Evolutionary conservation across 2,888 invertebrate genomes (phyloP).

Genomic region (Drosophila diplacantha): DNA sequence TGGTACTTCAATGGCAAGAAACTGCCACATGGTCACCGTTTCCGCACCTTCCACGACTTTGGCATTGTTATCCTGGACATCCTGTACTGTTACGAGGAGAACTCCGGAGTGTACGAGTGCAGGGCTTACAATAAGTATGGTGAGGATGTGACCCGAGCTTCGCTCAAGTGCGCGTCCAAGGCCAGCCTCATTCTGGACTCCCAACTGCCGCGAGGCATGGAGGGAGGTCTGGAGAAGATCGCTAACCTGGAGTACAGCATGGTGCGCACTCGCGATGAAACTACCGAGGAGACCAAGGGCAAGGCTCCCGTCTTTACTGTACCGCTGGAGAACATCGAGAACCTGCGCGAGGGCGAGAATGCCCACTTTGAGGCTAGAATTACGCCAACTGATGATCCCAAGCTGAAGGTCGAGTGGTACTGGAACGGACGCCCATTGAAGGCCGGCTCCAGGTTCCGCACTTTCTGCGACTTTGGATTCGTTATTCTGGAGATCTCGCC

Average conservation of each 20-base stretch:
- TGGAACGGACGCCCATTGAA: slow-evolving; percentile 94
- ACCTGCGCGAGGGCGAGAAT: slow-evolving; percentile 92
- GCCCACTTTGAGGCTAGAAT: slow-evolving; percentile 93
- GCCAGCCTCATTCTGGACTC: slow-evolving; percentile 93
- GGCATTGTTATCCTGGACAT: slow-evolving; percentile 97
- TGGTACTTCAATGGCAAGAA: slow-evolving; percentile 97
- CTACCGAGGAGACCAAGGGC: slow-evolving; percentile 85
- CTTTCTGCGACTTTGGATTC: slow-evolving; percentile 98
- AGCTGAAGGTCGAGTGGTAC: slow-evolving; percentile 95
- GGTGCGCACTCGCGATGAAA: slow-evolving; percentile 86
- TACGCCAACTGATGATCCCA: slow-evolving; percentile 93
- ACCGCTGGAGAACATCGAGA: slow-evolving; percentile 91
- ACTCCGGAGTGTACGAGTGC: slow-evolving; percentile 95
- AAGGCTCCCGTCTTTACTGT: slow-evolving; percentile 94
- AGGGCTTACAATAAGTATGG: slow-evolving; percentile 95
- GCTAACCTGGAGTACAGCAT: slow-evolving; percentile 94
- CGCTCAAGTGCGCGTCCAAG: slow-evolving; percentile 91
- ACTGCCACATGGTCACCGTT: slow-evolving; percentile 95
- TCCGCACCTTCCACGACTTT: slow-evolving; percentile 98
- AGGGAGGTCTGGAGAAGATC: slow-evolving; percentile 95
- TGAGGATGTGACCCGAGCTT: slow-evolving; percentile 90
- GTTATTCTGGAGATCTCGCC: slow-evolving; percentile 98
- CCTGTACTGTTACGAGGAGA: slow-evolving; percentile 96
- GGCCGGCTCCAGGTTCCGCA: slow-evolving; percentile 94
- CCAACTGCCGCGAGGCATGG: slow-evolving; percentile 95